Evolutionary conservation across 2,113 vertebrate genomes (phyloP).

Genomic region (Leucopsar rothschildi): DNA sequence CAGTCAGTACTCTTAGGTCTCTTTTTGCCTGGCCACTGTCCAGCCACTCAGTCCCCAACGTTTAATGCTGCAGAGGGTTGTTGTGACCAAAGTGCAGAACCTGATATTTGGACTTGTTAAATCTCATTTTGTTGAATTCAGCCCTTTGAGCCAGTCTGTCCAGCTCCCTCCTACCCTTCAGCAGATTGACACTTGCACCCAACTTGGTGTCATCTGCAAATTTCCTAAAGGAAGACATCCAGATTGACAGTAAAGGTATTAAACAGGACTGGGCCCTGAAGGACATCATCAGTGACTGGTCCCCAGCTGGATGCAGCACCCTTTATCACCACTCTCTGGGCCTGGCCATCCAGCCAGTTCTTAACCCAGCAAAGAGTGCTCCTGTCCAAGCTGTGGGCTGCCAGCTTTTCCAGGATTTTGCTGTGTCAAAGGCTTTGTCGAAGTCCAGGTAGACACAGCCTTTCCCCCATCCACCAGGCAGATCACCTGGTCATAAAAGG

Average conservation of each 20-base stretch:
- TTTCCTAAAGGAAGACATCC: neutral
- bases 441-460: neutral
- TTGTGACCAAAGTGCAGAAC: neutral
- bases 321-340: neutral
- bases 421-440: neutral
- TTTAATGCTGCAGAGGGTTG: neutral
- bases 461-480: neutral
- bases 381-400: neutral
- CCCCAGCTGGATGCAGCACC: neutral
- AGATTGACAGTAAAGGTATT: neutral
- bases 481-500: neutral
- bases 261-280: neutral
- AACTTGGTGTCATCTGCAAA: neutral
- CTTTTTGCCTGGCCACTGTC: neutral
- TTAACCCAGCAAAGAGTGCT: neutral
- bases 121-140: neutral
- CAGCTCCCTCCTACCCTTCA: neutral
- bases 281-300: neutral
- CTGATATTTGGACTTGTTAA: neutral
- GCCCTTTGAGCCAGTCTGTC: neutral
- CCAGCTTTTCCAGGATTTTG: neutral
- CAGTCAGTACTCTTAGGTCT: accelerated
- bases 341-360: accelerated
- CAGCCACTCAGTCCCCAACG: neutral
- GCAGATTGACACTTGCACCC: accelerated